These are phyloP conservation scores for Didymodactylos carnosus DNA, from an alignment of 2,888 invertebrate genomes.

Conservation along the genomic window DNA sequence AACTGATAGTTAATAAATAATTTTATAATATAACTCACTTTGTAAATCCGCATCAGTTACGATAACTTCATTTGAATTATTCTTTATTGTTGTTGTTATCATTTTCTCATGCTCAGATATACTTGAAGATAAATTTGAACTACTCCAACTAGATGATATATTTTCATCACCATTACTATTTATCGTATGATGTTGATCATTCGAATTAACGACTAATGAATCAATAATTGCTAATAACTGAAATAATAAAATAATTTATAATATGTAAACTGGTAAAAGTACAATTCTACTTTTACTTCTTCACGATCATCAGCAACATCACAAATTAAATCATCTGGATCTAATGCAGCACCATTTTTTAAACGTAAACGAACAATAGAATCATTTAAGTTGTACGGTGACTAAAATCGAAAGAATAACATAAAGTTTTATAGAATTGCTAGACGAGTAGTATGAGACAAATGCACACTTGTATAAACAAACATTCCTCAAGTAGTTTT, in stretches of 20 bases:
- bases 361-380: not conserved
- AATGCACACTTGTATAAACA: not conserved
- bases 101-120: not conserved
- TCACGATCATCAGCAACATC: slow-evolving; percentile 91
- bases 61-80: not conserved
- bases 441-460: not conserved
- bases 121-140: not conserved
- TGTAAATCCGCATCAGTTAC: not conserved
- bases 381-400: not conserved
- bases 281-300: slow-evolving; percentile 39
- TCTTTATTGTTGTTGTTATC: not conserved
- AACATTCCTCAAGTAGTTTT: too few species aligned
- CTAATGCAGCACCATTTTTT: slow-evolving; percentile 59
- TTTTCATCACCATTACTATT: not conserved
- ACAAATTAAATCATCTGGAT: slow-evolving; percentile 75
- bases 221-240: not conserved
- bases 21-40: too few species aligned
- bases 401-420: not conserved
- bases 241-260: not conserved
- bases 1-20: too few species aligned
- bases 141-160: not conserved
- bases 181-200: too few species aligned
- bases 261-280: not conserved
- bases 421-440: too few species aligned
- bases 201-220: too few species aligned